A percentile compares a stretch with the other conserved stretches of the same genome.
phyloP scores from a whole-genome alignment of 2,113 vertebrate species.

The Cochlearius cochlearius region DNA sequence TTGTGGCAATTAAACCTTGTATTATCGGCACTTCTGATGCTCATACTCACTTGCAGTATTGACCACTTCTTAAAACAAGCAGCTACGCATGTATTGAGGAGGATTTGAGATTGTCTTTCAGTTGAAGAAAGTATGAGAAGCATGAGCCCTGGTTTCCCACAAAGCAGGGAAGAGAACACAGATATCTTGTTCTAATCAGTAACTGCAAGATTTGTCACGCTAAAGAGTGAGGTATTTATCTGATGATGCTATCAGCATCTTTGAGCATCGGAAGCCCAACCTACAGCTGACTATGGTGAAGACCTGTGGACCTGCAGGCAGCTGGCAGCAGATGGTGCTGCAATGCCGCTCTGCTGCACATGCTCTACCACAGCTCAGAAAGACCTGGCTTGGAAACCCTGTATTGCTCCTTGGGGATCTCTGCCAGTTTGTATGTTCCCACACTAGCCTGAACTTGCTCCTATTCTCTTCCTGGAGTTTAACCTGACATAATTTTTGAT shows the following conservation, averaged over 20 bases:
- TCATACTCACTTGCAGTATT: not conserved
- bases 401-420: not conserved
- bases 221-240: not conserved
- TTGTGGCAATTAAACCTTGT: not conserved
- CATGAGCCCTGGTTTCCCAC: not conserved
- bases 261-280: fast-evolving
- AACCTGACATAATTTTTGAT: not conserved
- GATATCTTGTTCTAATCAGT: no score
- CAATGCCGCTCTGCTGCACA: not conserved
- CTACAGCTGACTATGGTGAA: not conserved
- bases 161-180: not conserved
- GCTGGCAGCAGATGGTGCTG: constrained; percentile 46
- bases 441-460: not conserved
- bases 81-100: not conserved
- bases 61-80: not conserved
- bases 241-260: not conserved
- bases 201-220: not conserved
- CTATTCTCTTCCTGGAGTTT: not conserved
- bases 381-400: not conserved
- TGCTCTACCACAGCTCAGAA: not conserved
- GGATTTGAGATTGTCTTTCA: not conserved
- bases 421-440: not conserved
- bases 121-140: not conserved
- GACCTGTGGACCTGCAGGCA: not conserved
- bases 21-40: not conserved